Conservation (phyloP, 2,888 invertebrate species). For the Arctia plantaginis region DNA sequence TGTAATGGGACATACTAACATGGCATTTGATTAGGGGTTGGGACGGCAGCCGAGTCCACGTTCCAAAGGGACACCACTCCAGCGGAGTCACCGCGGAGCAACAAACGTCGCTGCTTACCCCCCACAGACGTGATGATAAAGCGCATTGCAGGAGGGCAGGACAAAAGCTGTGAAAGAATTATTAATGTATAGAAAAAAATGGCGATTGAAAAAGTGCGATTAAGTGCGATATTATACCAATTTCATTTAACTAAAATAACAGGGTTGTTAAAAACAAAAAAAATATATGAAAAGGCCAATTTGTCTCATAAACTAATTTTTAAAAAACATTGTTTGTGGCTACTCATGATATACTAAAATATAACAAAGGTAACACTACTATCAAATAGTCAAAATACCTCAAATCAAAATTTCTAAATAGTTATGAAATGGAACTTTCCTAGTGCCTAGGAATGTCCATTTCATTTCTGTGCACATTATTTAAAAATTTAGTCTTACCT, state of each 20-base stretch:
- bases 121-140: constrained; percentile 89
- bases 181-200: not conserved
- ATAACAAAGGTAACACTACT: too few species aligned
- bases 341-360: too few species aligned
- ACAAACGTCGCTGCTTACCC: constrained; percentile 88
- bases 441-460: not conserved
- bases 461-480: not conserved
- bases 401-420: not conserved
- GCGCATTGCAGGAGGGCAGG: constrained; percentile 96
- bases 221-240: too few species aligned
- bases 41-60: constrained; percentile 92
- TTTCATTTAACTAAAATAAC: not conserved
- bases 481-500: constrained; percentile 78
- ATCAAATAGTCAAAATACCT: too few species aligned
- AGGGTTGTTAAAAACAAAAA: too few species aligned
- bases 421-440: not conserved
- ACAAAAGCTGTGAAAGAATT: constrained; percentile 88
- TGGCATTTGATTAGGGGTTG: constrained; percentile 82
- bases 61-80: constrained; percentile 96
- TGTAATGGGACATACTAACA: constrained; percentile 74
- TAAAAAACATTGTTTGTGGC: too few species aligned
- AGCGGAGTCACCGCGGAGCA: constrained; percentile 96
- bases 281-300: too few species aligned
- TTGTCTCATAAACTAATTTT: too few species aligned
- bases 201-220: too few species aligned